These are phyloP conservation scores for Lepisosteus oculatus DNA, from an alignment of 2,113 vertebrate species.

Conservation along the genomic window DNA sequence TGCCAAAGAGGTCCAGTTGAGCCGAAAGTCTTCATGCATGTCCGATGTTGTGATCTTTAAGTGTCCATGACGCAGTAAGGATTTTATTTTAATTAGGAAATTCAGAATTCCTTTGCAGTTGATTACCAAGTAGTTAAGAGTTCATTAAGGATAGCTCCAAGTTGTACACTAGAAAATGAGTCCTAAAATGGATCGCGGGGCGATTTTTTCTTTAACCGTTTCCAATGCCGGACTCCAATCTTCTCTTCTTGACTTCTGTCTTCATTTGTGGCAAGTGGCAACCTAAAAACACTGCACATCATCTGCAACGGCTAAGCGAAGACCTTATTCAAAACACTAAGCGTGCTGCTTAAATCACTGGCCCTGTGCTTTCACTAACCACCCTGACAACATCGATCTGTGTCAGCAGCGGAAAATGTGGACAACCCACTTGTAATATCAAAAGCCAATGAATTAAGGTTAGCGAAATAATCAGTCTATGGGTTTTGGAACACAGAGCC, in stretches of 20 bases:
- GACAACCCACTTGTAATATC: neutral
- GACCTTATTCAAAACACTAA: conserved; percentile 35
- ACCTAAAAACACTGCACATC: conserved; percentile 64
- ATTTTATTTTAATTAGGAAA: conserved; percentile 32
- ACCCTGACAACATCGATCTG: neutral
- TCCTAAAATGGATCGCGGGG: conserved; percentile 41
- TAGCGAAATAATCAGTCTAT: neutral
- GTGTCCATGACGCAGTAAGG: conserved; percentile 45
- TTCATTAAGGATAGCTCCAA: conserved; percentile 59
- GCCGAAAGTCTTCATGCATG: conserved; percentile 42
- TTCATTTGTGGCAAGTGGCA: conserved; percentile 54
- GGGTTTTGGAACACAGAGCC: conserved; percentile 51
- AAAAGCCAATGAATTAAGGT: neutral
- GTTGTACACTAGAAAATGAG: conserved; percentile 42
- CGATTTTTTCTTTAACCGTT: conserved; percentile 20
- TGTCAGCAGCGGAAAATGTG: neutral
- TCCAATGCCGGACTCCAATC: conserved; percentile 35
- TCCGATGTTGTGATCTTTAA: conserved; percentile 31
- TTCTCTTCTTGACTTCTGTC: conserved; percentile 50
- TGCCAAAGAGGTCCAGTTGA: conserved; percentile 32
- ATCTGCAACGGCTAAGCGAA: conserved; percentile 52
- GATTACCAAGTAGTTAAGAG: conserved; percentile 32
- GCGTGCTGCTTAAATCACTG: conserved; percentile 54
- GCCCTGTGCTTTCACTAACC: conserved; percentile 32
- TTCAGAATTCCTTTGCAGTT: conserved; percentile 41